These are phyloP conservation scores for Tragelaphus buxtoni DNA, from an alignment of 2,113 vertebrate genomes.

Conservation along the genomic window DNA sequence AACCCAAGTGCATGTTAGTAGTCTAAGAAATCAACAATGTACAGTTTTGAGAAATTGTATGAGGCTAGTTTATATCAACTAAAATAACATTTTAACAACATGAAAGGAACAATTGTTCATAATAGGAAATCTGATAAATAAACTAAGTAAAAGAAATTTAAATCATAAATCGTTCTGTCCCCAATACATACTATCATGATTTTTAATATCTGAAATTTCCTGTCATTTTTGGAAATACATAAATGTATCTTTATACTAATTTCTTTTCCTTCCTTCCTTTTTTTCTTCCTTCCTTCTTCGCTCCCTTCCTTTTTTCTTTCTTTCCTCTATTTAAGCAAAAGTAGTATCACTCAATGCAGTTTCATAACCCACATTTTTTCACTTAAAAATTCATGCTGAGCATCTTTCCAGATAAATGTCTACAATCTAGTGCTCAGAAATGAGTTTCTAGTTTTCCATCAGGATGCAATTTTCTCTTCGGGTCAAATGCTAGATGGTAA, in stretches of 20 bases:
- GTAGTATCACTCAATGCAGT: conserved; percentile 39
- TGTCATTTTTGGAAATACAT: background rate
- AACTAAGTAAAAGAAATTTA: background rate
- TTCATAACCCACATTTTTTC: conserved; percentile 33
- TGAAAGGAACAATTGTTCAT: background rate
- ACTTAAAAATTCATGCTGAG: conserved; percentile 45
- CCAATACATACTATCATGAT: background rate
- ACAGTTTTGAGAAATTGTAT: background rate
- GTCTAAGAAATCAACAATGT: background rate
- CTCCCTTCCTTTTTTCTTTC: background rate
- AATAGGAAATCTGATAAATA: background rate
- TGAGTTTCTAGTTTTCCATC: conserved; percentile 66
- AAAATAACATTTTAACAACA: background rate
- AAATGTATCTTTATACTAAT: background rate
- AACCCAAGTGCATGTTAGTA: background rate
- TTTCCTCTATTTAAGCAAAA: conserved; percentile 39
- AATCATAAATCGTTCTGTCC: background rate
- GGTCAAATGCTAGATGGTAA: conserved; percentile 47
- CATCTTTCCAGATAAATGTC: conserved; percentile 53
- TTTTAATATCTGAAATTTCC: background rate
- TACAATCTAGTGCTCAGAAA: conserved; percentile 46
- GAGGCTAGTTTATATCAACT: background rate
- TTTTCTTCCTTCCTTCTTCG: background rate
- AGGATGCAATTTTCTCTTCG: conserved; percentile 59
- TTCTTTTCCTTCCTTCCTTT: background rate